phyloP scores from a whole-genome alignment of 2,113 vertebrate genomes.

The Probosciger aterrimus region DNA sequence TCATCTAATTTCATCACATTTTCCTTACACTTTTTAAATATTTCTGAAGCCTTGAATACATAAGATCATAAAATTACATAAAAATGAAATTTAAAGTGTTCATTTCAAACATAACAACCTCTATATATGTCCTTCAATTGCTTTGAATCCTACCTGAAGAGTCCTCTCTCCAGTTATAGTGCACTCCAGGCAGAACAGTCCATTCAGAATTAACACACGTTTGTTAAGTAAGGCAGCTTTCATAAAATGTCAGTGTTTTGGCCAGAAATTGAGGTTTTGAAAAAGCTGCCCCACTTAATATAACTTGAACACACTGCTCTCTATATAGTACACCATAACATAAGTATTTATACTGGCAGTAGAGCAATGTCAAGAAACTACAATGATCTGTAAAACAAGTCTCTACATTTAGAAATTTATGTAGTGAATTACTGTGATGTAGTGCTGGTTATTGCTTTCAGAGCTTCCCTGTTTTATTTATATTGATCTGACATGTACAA shows the following conservation, averaged over 20 bases:
- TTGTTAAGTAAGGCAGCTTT: conserved; percentile 2
- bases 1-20: not conserved
- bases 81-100: not conserved
- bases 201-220: not conserved
- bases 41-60: not conserved
- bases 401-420: not conserved
- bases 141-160: not conserved
- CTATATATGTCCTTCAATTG: not conserved
- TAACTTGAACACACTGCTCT: not conserved
- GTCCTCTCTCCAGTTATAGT: not conserved
- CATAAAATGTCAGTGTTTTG: not conserved
- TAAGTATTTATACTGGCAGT: not conserved
- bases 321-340: not conserved
- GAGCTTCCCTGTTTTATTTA: not conserved
- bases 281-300: conserved; percentile 4
- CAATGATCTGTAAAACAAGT: not conserved
- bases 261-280: not conserved
- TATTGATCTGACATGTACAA: not conserved
- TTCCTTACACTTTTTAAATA: not conserved
- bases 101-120: not conserved
- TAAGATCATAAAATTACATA: not conserved
- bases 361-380: not conserved
- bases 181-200: not conserved
- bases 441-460: not conserved
- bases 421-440: not conserved